phyloP scores from a whole-genome alignment of 2,113 vertebrate genomes.

The Alligator sinensis region DNA sequence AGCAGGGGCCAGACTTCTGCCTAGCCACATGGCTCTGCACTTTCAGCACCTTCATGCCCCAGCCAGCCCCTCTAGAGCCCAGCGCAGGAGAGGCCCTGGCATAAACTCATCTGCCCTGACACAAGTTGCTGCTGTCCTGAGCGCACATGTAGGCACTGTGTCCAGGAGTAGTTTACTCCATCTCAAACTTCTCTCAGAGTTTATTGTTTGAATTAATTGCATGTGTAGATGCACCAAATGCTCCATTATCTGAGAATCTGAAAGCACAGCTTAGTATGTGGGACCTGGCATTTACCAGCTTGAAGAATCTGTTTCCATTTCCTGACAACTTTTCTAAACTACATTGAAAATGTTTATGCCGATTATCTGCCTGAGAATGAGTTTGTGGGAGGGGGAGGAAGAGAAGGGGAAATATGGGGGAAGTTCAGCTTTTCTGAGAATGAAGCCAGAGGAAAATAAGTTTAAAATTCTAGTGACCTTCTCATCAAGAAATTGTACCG shows the following conservation, averaged over 20 bases:
- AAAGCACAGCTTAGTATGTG: neutral
- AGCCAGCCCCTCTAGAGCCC: too few species aligned
- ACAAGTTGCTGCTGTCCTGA: too few species aligned
- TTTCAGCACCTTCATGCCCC: too few species aligned
- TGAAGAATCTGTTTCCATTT: slow-evolving; percentile 5
- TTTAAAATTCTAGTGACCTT: neutral
- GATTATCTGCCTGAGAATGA: neutral
- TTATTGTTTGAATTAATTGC: too few species aligned
- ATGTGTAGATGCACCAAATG: neutral
- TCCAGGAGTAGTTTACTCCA: neutral
- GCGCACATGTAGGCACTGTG: too few species aligned
- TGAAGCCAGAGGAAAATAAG: neutral
- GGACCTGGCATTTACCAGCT: neutral
- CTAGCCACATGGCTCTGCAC: too few species aligned
- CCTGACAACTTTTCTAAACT: neutral
- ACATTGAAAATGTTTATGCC: slow-evolving; percentile 44
- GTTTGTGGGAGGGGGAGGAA: neutral
- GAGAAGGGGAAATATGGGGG: neutral
- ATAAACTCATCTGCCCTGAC: too few species aligned
- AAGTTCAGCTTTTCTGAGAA: slow-evolving; percentile 6
- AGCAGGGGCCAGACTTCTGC: too few species aligned
- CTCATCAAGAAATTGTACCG: neutral
- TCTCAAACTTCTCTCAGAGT: too few species aligned
- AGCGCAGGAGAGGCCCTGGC: too few species aligned
- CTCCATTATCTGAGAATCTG: neutral